These are phyloP conservation scores for Trypoxylus dichotomus DNA, from an alignment of 1,140 invertebrate genomes.

Conservation along the genomic window DNA sequence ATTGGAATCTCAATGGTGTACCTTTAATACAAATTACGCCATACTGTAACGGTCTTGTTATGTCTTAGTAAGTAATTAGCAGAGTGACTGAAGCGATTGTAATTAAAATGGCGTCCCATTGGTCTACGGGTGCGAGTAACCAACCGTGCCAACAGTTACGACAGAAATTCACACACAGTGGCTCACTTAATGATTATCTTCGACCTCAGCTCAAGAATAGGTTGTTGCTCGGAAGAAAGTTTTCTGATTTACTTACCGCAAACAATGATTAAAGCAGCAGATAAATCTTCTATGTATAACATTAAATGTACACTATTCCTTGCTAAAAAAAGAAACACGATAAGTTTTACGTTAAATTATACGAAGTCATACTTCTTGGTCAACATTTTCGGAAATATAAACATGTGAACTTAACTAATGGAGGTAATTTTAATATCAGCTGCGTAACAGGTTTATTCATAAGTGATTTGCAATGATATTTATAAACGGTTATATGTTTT, in stretches of 20 bases:
- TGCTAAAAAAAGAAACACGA: too few species aligned
- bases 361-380: too few species aligned
- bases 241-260: background rate
- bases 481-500: too few species aligned
- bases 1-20: constrained; percentile 23
- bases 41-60: constrained; percentile 18
- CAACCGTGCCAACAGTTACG: constrained; percentile 28
- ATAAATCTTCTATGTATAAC: background rate
- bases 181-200: constrained; percentile 13
- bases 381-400: too few species aligned
- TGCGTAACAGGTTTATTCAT: too few species aligned
- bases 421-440: too few species aligned
- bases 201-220: background rate
- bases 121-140: constrained; percentile 7
- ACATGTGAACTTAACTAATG: too few species aligned
- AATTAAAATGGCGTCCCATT: constrained; percentile 28
- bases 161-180: constrained; percentile 30
- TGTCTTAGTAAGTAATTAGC: constrained; percentile 22
- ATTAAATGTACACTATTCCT: too few species aligned
- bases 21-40: constrained; percentile 26
- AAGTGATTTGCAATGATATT: too few species aligned
- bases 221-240: background rate
- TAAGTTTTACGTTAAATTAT: too few species aligned
- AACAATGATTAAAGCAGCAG: background rate
- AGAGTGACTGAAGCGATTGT: constrained; percentile 26